Evolutionary conservation across 2,113 vertebrate species (phyloP).

Genomic region (Acanthochromis polyacanthus): DNA sequence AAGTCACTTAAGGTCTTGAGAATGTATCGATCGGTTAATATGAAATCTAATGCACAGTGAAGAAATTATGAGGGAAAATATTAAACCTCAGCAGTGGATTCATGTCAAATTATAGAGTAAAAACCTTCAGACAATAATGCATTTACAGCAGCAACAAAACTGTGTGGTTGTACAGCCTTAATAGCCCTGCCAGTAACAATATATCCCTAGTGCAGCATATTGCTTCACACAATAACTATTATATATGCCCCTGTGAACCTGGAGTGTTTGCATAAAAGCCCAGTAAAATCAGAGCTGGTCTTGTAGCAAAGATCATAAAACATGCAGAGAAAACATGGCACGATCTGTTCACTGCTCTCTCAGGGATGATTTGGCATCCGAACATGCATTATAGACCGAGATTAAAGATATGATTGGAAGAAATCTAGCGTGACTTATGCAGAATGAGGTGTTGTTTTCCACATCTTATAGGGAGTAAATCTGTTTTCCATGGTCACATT

Average conservation of each 20-base stretch:
- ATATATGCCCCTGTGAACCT: slow-evolving; percentile 60
- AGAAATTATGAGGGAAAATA: background rate
- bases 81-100: slow-evolving; percentile 5
- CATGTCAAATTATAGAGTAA: slow-evolving; percentile 16
- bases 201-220: slow-evolving; percentile 44
- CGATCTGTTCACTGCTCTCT: slow-evolving; percentile 26
- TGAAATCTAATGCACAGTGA: background rate
- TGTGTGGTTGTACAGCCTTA: slow-evolving; percentile 55
- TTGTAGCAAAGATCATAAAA: slow-evolving; percentile 37
- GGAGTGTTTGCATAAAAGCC: slow-evolving; percentile 50
- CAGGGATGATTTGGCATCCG: slow-evolving; percentile 17
- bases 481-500: background rate
- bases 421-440: background rate
- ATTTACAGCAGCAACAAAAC: slow-evolving; percentile 45
- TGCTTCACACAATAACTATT: slow-evolving; percentile 54
- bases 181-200: slow-evolving; percentile 53
- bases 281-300: slow-evolving; percentile 52
- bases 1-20: background rate
- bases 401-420: slow-evolving; percentile 20
- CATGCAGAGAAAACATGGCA: slow-evolving; percentile 29
- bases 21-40: background rate
- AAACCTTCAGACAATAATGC: slow-evolving; percentile 24
- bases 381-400: slow-evolving; percentile 1
- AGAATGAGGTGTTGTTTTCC: slow-evolving; percentile 31
- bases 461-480: background rate